phyloP scores from a whole-genome alignment of 2,888 invertebrate genomes.

The Pyrrhia umbra region DNA sequence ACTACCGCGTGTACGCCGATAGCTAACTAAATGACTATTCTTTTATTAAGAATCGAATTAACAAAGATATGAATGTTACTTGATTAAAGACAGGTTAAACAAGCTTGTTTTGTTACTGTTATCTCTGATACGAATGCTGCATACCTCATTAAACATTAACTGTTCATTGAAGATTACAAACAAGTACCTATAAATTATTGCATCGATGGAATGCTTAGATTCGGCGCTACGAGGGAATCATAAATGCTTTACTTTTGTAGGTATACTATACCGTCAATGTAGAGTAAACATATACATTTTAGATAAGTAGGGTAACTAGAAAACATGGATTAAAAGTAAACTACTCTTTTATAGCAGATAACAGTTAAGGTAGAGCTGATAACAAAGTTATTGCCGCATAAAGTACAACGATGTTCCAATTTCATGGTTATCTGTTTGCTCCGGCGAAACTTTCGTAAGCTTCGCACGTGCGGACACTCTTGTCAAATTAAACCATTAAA shows the following conservation, averaged over 20 bases:
- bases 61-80: constrained; percentile 49
- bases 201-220: constrained; percentile 49
- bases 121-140: constrained; percentile 55
- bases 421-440: constrained; percentile 74
- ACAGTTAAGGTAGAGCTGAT: constrained; percentile 61
- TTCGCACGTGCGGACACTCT: constrained; percentile 55
- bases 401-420: constrained; percentile 70
- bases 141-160: constrained; percentile 56
- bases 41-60: constrained; percentile 42
- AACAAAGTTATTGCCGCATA: constrained; percentile 58
- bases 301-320: constrained; percentile 39
- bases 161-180: constrained; percentile 55
- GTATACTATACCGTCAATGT: constrained; percentile 4
- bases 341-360: constrained; percentile 40
- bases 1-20: constrained; percentile 56
- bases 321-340: constrained; percentile 41
- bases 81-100: constrained; percentile 57
- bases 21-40: constrained; percentile 49
- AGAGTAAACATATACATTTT: constrained; percentile 11
- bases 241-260: constrained; percentile 33
- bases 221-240: constrained; percentile 30
- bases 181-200: constrained; percentile 51
- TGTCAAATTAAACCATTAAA: constrained; percentile 39
- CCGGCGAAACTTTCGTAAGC: constrained; percentile 68
- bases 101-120: constrained; percentile 58